Evolutionary conservation across 2,797 vertebrate species (phyloP).

Genomic region (Zenarchopterus dispar): DNA sequence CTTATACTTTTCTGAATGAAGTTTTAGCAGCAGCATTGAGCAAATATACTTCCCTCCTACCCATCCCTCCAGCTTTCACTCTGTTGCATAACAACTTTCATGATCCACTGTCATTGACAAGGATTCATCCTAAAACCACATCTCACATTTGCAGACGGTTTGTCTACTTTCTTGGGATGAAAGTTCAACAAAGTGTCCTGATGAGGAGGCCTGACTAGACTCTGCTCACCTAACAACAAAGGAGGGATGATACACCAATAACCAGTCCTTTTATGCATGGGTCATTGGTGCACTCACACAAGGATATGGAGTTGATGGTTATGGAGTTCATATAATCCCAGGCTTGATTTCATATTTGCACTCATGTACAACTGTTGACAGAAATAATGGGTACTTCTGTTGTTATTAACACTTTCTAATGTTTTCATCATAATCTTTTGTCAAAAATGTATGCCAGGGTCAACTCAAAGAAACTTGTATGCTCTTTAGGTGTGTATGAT

Average conservation of each 20-base stretch:
- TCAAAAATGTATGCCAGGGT: not conserved
- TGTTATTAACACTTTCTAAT: not conserved
- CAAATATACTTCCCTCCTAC: conserved; percentile 36
- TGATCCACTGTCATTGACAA: conserved; percentile 46
- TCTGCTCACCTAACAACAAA: conserved; percentile 6
- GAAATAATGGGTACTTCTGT: conserved; percentile 12
- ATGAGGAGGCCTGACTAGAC: not conserved
- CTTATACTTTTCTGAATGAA: conserved; percentile 33
- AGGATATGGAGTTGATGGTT: too few species aligned
- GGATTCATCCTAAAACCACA: conserved; percentile 49
- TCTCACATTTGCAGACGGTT: conserved; percentile 24
- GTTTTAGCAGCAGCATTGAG: conserved; percentile 44
- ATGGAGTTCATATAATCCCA: conserved; percentile 24
- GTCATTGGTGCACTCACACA: conserved; percentile 11
- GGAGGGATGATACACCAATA: conserved; percentile 23
- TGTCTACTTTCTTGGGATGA: conserved; percentile 29
- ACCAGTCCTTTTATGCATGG: conserved; percentile 20
- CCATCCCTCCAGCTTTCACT: conserved; percentile 20
- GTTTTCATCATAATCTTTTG: conserved; percentile 18
- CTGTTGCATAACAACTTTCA: conserved; percentile 61
- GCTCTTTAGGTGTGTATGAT: conserved; percentile 13
- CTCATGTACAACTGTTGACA: too few species aligned
- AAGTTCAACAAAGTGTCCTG: conserved; percentile 28
- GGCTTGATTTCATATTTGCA: conserved; percentile 17
- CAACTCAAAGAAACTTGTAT: conserved; percentile 9